A percentile compares a stretch with the other conserved stretches of the same genome.
These are phyloP conservation scores for zebrafish (Danio rerio) DNA, from an alignment of 2,113 vertebrate genomes.

Conservation along the genomic window GRCz12tu NC_133183.1:57330501-57331000, in stretches of 20 bases:
- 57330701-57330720: background rate
- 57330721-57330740: background rate
- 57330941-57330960: no score
- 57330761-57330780: no score
- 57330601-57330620: conserved; percentile 93
- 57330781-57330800: no score
- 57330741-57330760: background rate
- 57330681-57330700: background rate
- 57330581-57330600: conserved; percentile 93
- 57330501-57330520: background rate
- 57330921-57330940: no score
- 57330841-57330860: no score
- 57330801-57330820: no score
- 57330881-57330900: no score
- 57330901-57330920: no score
- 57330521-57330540: background rate
- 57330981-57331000: no score
- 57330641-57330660: conserved; percentile 92
- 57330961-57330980: no score
- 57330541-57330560: conserved; percentile 73
- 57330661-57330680: conserved; percentile 82
- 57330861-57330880: no score
- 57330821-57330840: no score
- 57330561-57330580: conserved; percentile 98
- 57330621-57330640: conserved; percentile 97